Base-by-base conservation (phyloP, 2,888 invertebrate genomes). In the Mythimna pallens region DNA sequence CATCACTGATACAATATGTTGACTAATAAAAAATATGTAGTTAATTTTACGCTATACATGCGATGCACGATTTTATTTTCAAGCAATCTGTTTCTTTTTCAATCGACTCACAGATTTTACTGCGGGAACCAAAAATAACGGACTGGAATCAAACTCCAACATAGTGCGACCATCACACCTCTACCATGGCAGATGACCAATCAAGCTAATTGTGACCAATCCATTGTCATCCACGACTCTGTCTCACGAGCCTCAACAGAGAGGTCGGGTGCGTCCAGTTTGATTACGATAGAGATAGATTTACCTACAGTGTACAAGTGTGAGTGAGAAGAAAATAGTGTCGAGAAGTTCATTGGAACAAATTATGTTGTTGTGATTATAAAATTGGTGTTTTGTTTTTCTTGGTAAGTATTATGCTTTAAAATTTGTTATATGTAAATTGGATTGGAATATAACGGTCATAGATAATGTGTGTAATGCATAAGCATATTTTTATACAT, bases 151-250 rank as follows among this genome's bases (percentile, higher is more conserved):
- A 12, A 81, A 50, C 58, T 17, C 9, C 43, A 36, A 55, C 30
- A n/a, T 25, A 14, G 14, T 36, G 59, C 50, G 47, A 52, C 62
- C n/a, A 43, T 55, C 9, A 54, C 43, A 54, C n/a, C 57, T 70
- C 40, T 10, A 73, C 74, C 57, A 68, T 68, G 22, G 50, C 55
- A 58, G 65, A 65, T 68, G 68, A 25, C 62, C 73, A 84, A 86
- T 86, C 50, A 68, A 73, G 68, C 63, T 84, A 86, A 84, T 86
- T 86, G 67, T 70, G 64, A 61, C 58, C 82, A 75, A 52, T 69
- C 25, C 40, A 66, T 55, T 70, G 76, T 62, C 58, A 69, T 20
- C 61, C 57, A 64, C 59, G 63, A 70, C 73, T 75, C 72, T 70
- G 73, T 76, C 61, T 65, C 14, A 34, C 3, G 72, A 47, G 52